These are phyloP conservation scores for Grus americana DNA, from an alignment of 2,113 vertebrate genomes.

Conservation along the genomic window DNA sequence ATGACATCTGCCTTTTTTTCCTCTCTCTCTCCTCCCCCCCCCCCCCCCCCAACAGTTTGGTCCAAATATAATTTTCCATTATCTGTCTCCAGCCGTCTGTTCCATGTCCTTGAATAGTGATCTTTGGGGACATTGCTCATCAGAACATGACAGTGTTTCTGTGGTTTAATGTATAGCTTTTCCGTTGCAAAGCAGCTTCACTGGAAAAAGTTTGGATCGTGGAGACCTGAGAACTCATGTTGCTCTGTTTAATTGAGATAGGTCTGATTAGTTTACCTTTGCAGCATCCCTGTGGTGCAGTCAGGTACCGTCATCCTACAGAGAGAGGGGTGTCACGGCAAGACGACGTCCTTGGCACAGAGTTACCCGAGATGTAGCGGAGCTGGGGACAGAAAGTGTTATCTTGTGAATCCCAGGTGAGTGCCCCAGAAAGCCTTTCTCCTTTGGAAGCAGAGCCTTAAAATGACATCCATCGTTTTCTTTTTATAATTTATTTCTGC, in stretches of 20 bases:
- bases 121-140: no score
- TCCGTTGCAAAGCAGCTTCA: not conserved
- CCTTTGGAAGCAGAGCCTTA: not conserved
- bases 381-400: not conserved
- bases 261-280: not conserved
- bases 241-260: not conserved
- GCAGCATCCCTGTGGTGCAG: not conserved
- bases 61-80: no score
- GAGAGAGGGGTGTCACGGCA: not conserved
- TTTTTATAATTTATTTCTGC: not conserved
- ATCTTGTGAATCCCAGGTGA: not conserved
- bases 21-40: no score
- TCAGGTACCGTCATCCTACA: not conserved
- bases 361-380: not conserved
- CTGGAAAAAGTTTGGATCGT: not conserved
- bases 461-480: not conserved
- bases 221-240: not conserved
- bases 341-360: not conserved
- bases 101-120: no score
- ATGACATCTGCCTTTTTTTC: no score
- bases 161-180: not conserved
- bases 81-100: no score
- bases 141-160: not conserved
- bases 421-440: not conserved
- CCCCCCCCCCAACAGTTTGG: no score